Evolutionary conservation across 2,797 vertebrate genomes (phyloP).

Genomic region (Sebastes dallii): DNA sequence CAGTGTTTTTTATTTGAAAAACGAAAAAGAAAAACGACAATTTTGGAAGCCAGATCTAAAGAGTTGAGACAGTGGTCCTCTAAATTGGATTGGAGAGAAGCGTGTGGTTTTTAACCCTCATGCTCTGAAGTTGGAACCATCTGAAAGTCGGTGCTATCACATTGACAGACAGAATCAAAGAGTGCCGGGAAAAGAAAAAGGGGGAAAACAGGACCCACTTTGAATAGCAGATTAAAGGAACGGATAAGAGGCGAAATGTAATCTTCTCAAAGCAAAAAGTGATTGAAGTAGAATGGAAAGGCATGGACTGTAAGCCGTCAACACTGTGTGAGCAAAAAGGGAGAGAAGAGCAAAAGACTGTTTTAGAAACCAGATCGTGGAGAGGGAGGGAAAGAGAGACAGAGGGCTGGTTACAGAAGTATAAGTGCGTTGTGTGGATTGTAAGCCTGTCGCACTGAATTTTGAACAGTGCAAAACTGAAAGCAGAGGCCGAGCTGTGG

Average conservation of each 20-base stretch:
- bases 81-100: slow-evolving; percentile 3
- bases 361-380: slow-evolving; percentile 13
- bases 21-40: background rate
- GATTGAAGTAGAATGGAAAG: slow-evolving; percentile 35
- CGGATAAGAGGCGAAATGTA: slow-evolving; percentile 28
- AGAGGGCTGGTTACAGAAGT: slow-evolving; percentile 31
- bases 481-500: slow-evolving; percentile 24
- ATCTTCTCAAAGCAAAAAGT: slow-evolving; percentile 38
- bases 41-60: slow-evolving; percentile 25
- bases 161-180: background rate
- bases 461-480: slow-evolving; percentile 32
- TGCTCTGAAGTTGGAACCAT: slow-evolving; percentile 29
- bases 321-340: background rate
- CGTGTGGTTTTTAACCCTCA: slow-evolving; percentile 26
- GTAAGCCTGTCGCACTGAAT: slow-evolving; percentile 43
- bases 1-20: background rate
- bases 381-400: slow-evolving; percentile 6
- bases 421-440: slow-evolving; percentile 34
- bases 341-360: slow-evolving; percentile 13
- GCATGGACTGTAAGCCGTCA: slow-evolving; percentile 21
- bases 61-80: background rate
- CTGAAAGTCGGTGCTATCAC: background rate
- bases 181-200: background rate
- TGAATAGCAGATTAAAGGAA: slow-evolving; percentile 34
- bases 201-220: background rate